Evolutionary conservation across 1,140 invertebrate species (phyloP).

Genomic region (Drosophila melanica): DNA sequence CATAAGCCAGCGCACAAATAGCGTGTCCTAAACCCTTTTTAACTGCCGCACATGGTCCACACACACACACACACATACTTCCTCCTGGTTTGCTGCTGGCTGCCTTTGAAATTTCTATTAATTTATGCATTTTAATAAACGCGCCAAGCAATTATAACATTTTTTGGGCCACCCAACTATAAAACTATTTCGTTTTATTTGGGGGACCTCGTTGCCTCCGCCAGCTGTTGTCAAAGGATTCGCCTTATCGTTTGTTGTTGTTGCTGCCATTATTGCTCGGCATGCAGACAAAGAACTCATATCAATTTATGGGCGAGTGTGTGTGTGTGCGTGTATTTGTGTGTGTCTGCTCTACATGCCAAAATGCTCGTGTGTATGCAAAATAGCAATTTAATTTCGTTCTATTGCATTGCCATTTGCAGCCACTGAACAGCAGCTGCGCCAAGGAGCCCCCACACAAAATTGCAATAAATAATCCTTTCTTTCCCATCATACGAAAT

Average conservation of each 20-base stretch:
- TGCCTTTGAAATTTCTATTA: constrained; percentile 46
- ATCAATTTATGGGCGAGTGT: constrained; percentile 57
- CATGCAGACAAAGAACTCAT: constrained; percentile 65
- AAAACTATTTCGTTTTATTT: constrained; percentile 61
- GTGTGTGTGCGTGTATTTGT: constrained; percentile 23
- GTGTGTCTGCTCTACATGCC: constrained; percentile 30
- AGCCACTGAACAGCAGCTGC: constrained; percentile 72
- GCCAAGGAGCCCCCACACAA: constrained; percentile 13
- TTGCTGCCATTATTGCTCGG: constrained; percentile 51
- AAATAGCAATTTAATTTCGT: constrained; percentile 82
- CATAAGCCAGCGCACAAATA: constrained; percentile 61
- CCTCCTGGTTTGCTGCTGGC: background rate
- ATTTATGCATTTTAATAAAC: constrained; percentile 82
- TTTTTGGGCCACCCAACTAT: constrained; percentile 27
- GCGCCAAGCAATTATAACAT: constrained; percentile 67
- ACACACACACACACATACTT: constrained; percentile 11
- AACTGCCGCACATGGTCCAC: constrained; percentile 54
- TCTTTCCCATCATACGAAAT: constrained; percentile 32
- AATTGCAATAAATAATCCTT: constrained; percentile 69
- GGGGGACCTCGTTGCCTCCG: background rate
- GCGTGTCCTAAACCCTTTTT: constrained; percentile 55
- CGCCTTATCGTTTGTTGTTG: constrained; percentile 22
- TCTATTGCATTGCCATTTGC: constrained; percentile 81
- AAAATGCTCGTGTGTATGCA: constrained; percentile 66
- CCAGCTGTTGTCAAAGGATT: constrained; percentile 80